Base-by-base conservation (phyloP, 2,113 vertebrate species). In the Nanorana parkeri region DNA sequence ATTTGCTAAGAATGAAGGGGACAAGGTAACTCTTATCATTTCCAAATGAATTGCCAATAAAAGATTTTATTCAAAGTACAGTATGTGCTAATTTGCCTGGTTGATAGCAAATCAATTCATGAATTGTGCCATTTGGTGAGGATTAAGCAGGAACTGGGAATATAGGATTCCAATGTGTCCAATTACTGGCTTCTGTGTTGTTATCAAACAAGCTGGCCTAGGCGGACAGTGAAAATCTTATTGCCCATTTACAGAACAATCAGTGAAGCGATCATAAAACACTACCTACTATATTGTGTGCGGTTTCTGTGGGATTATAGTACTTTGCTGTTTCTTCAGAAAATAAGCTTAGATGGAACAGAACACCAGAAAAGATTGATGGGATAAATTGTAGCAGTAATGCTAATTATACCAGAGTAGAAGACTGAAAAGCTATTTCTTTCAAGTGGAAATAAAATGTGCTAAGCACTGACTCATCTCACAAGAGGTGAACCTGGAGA, bases 381-480 rank as follows among this genome's bases (percentile, higher is more conserved):
- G 23, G 29, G 20, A 69, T 79, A 41, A 68, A 79, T 58, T 67
- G 28, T 79, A 29, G 65, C 64, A 68, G 77, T 20, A 24, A 55
- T 79, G 54, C 68, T 79, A 79, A 69, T 79, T 69, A 79, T 68
- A 79, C 29, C 28, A 56, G 26, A 60, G 77, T 58, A 79, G 28
- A 79, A 60, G 52, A 17, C 24, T 29, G 51, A 78, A 68, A 79
- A 79, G 29, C 24, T 68, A 58, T 68, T 79, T 79, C 77, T 68
- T 79, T 79, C 65, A 68, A 79, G 66, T 79, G 77, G 65, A 68
- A 69, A 47, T 56, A 79, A 68, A 79, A 66, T 54, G 55, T 60
- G 28, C 52, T 69, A 60, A 68, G 76, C 24, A 78, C 63, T 78
- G 76, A 66, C 26, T 65, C 61, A 77, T 77, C 36, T 23, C 75